These are phyloP conservation scores for Coregonus suidteri DNA, from an alignment of 2,797 vertebrate genomes.

Conservation along the genomic window DNA sequence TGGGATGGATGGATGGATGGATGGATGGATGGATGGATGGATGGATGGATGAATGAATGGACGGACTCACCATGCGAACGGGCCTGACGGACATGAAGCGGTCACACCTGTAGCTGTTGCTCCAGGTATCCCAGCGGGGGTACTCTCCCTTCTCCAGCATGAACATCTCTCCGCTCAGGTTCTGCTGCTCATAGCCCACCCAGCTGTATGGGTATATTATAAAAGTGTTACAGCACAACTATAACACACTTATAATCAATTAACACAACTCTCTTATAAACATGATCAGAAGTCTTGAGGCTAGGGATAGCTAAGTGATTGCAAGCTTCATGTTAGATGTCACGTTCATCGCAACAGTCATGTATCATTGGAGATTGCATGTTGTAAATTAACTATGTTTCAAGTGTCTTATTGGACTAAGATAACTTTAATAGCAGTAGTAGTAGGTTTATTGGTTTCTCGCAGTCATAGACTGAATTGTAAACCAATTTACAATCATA, in stretches of 20 bases:
- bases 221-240: neutral
- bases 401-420: neutral
- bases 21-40: too few relatives aligned
- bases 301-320: neutral
- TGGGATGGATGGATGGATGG: too few relatives aligned
- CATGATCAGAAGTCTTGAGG: neutral
- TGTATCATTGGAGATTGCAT: too few relatives aligned
- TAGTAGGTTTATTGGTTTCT: too few relatives aligned
- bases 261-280: neutral
- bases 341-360: neutral
- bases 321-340: too few relatives aligned
- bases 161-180: conserved; percentile 84
- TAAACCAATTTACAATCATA: too few relatives aligned
- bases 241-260: neutral
- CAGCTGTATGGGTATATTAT: conserved; percentile 64
- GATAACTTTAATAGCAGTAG: neutral
- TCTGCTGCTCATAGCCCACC: conserved; percentile 83
- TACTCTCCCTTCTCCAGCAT: conserved; percentile 86
- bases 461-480: too few relatives aligned
- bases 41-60: neutral
- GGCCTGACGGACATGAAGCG: conserved; percentile 82
- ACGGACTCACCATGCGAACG: conserved; percentile 76
- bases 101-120: conserved; percentile 84
- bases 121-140: conserved; percentile 86
- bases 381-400: neutral